Percentiles rank a stretch among this genome's conserved stretches.
These are phyloP conservation scores for Merluccius polli DNA, from an alignment of 2,797 vertebrate species.

Conservation along the genomic window DNA sequence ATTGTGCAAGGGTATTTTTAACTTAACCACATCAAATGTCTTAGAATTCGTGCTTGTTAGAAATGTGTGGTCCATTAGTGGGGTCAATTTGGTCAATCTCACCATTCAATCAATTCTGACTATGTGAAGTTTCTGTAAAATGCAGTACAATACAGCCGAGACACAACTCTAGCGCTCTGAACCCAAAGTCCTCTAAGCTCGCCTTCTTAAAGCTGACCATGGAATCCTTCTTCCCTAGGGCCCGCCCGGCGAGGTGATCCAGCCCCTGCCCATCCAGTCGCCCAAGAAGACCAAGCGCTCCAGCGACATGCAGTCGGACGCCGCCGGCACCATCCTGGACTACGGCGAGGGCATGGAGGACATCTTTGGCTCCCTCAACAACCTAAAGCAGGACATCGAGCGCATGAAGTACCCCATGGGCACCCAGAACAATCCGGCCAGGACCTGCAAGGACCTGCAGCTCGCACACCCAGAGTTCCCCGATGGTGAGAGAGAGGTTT, in stretches of 20 bases:
- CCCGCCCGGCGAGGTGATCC: slow-evolving; percentile 93
- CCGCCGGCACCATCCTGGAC: slow-evolving; percentile 79
- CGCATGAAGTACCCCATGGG: slow-evolving; percentile 99
- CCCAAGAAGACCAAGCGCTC: slow-evolving; percentile 87
- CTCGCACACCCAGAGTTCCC: slow-evolving; percentile 94
- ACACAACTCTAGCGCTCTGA: neutral
- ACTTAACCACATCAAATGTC: no score
- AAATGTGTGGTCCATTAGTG: no score
- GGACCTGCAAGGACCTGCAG: slow-evolving; percentile 95
- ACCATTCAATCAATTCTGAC: neutral
- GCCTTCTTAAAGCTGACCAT: no score
- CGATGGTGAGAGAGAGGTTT: slow-evolving; percentile 76
- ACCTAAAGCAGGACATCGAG: slow-evolving; percentile 94
- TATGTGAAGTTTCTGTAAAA: neutral
- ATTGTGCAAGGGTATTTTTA: neutral
- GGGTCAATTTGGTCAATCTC: no score
- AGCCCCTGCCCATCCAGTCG: slow-evolving; percentile 89
- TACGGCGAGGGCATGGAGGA: slow-evolving; percentile 95
- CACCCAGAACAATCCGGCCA: slow-evolving; percentile 90
- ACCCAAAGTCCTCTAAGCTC: no score
- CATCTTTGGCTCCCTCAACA: slow-evolving; percentile 91
- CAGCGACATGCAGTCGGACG: slow-evolving; percentile 81
- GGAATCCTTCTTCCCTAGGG: slow-evolving; percentile 68
- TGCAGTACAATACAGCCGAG: neutral
- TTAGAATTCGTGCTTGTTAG: no score